Evolutionary conservation across 2,888 invertebrate genomes (phyloP).

Genomic region (Adelphocoris suturalis): DNA sequence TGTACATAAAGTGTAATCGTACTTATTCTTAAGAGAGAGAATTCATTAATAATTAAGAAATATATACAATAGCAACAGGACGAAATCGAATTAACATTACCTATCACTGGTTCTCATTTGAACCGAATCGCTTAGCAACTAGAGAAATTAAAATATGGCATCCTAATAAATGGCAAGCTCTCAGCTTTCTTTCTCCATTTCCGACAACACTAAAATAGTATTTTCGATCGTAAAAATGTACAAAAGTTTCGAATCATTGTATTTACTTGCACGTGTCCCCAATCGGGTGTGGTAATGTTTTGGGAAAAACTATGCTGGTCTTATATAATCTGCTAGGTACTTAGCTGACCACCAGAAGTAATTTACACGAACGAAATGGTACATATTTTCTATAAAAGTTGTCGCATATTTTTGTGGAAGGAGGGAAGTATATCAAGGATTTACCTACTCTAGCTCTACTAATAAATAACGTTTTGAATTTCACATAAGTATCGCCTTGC

Average conservation of each 20-base stretch:
- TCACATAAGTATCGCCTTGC: not conserved
- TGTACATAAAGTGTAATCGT: not conserved
- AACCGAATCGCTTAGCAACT: conserved; percentile 34
- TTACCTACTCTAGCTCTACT: conserved; percentile 4
- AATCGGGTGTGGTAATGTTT: too few relatives aligned
- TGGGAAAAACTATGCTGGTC: too few relatives aligned
- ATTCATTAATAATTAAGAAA: not conserved
- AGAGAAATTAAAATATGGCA: conserved; percentile 52
- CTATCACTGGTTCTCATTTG: conserved; percentile 29
- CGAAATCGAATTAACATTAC: conserved; percentile 9
- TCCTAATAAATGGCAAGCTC: conserved; percentile 56
- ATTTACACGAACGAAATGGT: too few relatives aligned
- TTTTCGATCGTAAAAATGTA: too few relatives aligned
- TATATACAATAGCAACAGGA: conserved; percentile 23
- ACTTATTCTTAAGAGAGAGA: not conserved
- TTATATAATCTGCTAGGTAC: too few relatives aligned
- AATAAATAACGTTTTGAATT: conserved; percentile 25
- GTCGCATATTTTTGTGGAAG: too few relatives aligned
- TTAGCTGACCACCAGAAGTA: too few relatives aligned
- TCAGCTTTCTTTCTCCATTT: not conserved
- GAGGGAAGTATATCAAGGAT: not conserved
- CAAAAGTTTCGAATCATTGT: too few relatives aligned
- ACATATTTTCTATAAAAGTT: too few relatives aligned
- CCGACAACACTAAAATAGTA: too few relatives aligned
- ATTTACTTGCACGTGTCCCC: too few relatives aligned